Base-by-base conservation (phyloP, 2,888 invertebrate species). In the Netelia melanura region DNA sequence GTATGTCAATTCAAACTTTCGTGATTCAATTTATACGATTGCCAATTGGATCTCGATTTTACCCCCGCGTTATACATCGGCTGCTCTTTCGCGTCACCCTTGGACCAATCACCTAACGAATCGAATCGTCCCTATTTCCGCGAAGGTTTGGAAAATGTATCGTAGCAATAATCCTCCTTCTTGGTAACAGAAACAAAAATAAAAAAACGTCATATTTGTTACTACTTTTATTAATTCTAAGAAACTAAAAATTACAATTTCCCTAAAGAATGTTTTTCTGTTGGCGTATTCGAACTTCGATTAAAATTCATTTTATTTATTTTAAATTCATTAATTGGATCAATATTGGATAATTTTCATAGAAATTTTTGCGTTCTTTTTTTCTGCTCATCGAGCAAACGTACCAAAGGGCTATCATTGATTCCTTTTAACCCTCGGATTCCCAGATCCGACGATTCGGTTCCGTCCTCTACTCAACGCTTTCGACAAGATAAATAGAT, bases 1-100 rank as follows among this genome's bases (percentile, higher is more conserved):
- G 62, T 79, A 17, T 43, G 81, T 80, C 85, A 81, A 76, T 82
- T 79, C 78, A 21, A 67, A 48, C 54, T 23, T 30, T 67, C 86
- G 86, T 89, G 90, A 93, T 89, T 89, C 86, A 89, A 93, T 93
- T 91, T 89, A 85, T 88, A 67, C 90, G 91, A 92, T 93, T 93
- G 92, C 91, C 92, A 92, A 93, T 93, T 90, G 89, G 86, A 90
- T 88, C 82, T 87, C 62, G 70, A 71, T 84, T 85, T 87, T 65
- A 61, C 56, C 52, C 52, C 38, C 52, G 61, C 10, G 17, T 17
- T 79, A 61, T 23, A 61, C 30, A 21, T 52, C 10, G 43, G 52
- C 64, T 17, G 43, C 80, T 56, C 38, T 25, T 14, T 62, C 58
- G 9, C 62, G 54, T 44, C 77, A 67, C 71, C 85, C 56, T 76